These are phyloP conservation scores for Cepaea nemoralis DNA, from an alignment of 1,140 invertebrate genomes.

Conservation along the genomic window DNA sequence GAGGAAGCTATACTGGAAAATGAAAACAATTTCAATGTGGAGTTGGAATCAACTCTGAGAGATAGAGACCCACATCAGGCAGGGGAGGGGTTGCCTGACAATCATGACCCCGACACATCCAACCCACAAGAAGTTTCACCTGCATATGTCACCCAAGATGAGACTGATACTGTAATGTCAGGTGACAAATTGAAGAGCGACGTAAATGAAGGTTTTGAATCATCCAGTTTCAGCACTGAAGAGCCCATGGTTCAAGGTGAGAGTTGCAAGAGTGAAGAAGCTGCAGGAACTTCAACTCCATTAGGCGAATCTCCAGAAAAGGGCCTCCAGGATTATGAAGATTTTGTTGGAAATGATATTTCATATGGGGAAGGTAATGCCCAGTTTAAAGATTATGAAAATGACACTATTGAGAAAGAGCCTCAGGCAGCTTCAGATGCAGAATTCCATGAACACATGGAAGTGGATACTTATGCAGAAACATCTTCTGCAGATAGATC, in stretches of 20 bases:
- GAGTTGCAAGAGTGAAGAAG: neutral
- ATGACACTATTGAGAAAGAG: neutral
- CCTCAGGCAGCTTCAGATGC: neutral
- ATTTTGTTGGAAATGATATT: neutral
- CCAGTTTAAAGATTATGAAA: neutral
- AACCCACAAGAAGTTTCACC: neutral
- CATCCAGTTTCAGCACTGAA: neutral
- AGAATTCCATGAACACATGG: neutral
- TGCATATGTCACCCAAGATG: neutral
- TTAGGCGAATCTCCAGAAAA: neutral
- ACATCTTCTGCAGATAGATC: neutral
- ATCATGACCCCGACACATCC: neutral
- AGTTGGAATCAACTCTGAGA: slow-evolving; percentile 34
- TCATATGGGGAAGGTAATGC: neutral
- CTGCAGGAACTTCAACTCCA: neutral
- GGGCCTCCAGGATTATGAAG: neutral
- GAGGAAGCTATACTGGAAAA: slow-evolving; percentile 47
- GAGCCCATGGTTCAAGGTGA: neutral
- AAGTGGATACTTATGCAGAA: neutral
- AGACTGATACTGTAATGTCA: neutral
- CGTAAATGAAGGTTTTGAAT: neutral
- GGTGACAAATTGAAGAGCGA: neutral
- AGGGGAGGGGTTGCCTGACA: neutral
- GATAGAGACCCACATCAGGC: neutral
- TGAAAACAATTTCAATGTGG: slow-evolving; percentile 46